phyloP scores from a whole-genome alignment of 1,140 invertebrate genomes.

The Leptinotarsa lineolata region DNA sequence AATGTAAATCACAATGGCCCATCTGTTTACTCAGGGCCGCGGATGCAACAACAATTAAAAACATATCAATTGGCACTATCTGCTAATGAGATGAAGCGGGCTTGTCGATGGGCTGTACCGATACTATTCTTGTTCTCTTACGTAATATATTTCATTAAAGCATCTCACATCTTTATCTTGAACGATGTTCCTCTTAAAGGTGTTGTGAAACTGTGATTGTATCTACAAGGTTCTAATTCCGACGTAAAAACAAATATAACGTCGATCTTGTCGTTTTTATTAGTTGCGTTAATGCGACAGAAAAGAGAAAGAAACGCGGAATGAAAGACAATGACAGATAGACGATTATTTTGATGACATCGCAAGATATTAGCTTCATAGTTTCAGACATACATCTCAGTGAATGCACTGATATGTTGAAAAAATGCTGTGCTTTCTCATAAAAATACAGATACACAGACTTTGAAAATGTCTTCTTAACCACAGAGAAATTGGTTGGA shows the following conservation, averaged over 20 bases:
- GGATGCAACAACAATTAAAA: slow-evolving; percentile 6
- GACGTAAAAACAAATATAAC: slow-evolving; percentile 3
- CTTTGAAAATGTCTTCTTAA: too few species aligned
- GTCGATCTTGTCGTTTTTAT: neutral
- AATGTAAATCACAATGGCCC: neutral
- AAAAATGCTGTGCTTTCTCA: too few species aligned
- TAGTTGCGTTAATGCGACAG: neutral
- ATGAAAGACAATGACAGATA: too few species aligned
- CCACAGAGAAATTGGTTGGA: too few species aligned
- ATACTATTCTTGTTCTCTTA: slow-evolving; percentile 8
- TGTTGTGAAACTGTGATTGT: slow-evolving; percentile 5
- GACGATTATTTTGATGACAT: too few species aligned
- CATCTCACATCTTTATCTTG: slow-evolving; percentile 5
- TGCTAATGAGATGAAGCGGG: slow-evolving; percentile 7
- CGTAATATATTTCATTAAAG: slow-evolving; percentile 6
- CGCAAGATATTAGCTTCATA: too few species aligned
- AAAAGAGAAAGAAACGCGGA: too few species aligned
- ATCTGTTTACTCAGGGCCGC: slow-evolving; percentile 3
- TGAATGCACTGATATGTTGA: too few species aligned
- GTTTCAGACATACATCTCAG: too few species aligned
- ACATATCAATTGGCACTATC: slow-evolving; percentile 6
- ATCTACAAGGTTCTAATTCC: slow-evolving; percentile 1
- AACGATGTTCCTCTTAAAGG: neutral
- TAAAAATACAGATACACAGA: too few species aligned
- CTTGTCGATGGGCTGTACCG: slow-evolving; percentile 4